Percentiles rank a stretch among this genome's conserved stretches.
Conservation (phyloP, 92 coral and sea anemone genomes). For the Nematostella vectensis region DNA sequence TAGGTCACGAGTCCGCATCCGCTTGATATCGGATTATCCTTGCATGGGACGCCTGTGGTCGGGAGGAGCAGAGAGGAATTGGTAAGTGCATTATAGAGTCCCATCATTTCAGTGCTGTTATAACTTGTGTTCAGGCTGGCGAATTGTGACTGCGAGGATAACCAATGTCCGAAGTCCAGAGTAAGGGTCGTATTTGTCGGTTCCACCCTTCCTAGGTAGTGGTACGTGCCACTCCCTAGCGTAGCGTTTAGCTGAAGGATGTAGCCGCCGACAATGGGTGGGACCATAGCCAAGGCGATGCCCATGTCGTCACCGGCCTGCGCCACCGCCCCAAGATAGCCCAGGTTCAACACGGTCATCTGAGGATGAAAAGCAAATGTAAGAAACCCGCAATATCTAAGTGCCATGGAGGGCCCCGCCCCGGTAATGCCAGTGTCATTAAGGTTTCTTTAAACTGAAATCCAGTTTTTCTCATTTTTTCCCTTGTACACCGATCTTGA, state of each 20-base stretch:
- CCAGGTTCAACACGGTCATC: slow-evolving; percentile 66
- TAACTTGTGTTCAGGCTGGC: slow-evolving; percentile 6
- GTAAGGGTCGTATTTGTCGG: not conserved
- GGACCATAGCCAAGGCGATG: slow-evolving; percentile 44
- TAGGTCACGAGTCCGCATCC: slow-evolving; percentile 33
- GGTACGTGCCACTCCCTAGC: slow-evolving; percentile 10
- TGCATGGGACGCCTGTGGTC: slow-evolving; percentile 3
- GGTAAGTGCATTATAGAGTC: slow-evolving; percentile 51
- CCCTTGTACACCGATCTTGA: no score
- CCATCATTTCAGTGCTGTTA: slow-evolving; percentile 44
- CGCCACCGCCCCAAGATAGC: slow-evolving; percentile 62
- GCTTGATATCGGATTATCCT: slow-evolving; percentile 8
- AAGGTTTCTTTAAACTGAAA: no score
- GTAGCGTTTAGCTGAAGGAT: slow-evolving; percentile 11
- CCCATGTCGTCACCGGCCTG: slow-evolving; percentile 28
- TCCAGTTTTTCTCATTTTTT: no score
- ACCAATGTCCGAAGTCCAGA: slow-evolving; percentile 76
- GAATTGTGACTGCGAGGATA: slow-evolving; percentile 11
- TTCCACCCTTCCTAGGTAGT: slow-evolving; percentile 36
- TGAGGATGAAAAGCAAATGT: slow-evolving; percentile 9
- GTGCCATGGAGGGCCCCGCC: no score
- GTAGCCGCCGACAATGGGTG: slow-evolving; percentile 17
- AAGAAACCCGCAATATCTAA: not conserved
- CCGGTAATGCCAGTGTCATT: no score
- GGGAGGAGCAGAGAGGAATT: slow-evolving; percentile 35